Base-by-base conservation (phyloP, 2,797 vertebrate species). In the Uromys caudimaculatus region DNA sequence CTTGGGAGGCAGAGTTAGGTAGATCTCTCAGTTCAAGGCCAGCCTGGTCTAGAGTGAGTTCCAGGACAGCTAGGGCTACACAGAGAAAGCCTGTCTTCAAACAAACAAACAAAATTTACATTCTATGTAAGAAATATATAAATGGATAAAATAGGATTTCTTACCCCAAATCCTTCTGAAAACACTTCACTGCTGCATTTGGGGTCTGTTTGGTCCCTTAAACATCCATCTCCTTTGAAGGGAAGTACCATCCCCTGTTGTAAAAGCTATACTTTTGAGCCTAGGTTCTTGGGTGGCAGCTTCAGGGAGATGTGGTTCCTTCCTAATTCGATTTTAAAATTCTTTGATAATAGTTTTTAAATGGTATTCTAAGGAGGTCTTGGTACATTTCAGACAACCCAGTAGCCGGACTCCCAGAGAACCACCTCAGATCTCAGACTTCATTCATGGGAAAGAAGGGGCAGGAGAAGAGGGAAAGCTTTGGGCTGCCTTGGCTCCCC, bases 61-160 rank as follows among this genome's bases (percentile, higher is more conserved):
- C 38, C 21, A 44, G 38, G 38, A 44, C 71, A 44, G 71, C 71
- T 24, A 75, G 38, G 71, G 38, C 71, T 75, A 41, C 38, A 24
- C 38, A 75, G 38, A 75, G 35, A 69, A 69, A 73, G 2, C 19
- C 69, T 38, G 9, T 75, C 38, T 75, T 24, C 19, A 73, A 41
- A 23, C 69, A 73, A 41, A 41, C 69, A 73, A 73, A 41, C 60
- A 62, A 69, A n/a, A 23, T 73, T 41, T 41, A 41, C 38, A 75
- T 75, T 27, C 41, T 41, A 47, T 27, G 41, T 75, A 75, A 76
- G 64, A 79, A 73, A 60, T 94, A 17, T 62, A 7, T 69, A 73
- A 44, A 62, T 71, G 58, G 91, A 35, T 96, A 47, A 90, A 92
- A 47, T 17, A 67, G 44, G 58, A 2, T 92, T 95, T 93, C 12